Conservation (phyloP, 1,140 invertebrate genomes). For the Drosophila jambulina region DNA sequence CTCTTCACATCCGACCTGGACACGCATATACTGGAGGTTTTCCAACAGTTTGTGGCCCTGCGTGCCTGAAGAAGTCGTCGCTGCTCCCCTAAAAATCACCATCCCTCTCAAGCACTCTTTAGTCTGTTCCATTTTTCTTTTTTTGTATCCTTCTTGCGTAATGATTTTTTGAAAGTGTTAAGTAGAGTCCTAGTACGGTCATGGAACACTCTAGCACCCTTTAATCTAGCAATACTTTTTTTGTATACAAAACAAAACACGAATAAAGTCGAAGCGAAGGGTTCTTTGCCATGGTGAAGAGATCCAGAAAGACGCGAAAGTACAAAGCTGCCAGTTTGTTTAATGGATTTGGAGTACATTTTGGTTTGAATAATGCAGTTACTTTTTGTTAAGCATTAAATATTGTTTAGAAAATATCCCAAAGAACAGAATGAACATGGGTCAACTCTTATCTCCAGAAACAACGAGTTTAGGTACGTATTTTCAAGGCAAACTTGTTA, state of each 20-base stretch:
- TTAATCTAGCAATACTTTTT: conserved; percentile 5
- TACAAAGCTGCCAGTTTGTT: neutral
- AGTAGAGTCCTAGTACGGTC: neutral
- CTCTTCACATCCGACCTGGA: conserved; percentile 98
- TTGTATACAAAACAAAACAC: conserved; percentile 11
- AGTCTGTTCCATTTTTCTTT: neutral
- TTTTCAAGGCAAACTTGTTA: neutral
- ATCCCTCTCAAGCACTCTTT: neutral
- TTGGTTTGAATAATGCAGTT: neutral
- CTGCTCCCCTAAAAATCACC: neutral
- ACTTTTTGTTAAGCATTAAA: neutral
- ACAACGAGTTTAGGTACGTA: neutral
- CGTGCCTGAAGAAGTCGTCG: conserved; percentile 61
- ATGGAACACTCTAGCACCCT: neutral
- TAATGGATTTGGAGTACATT: neutral
- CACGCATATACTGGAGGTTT: conserved; percentile 97
- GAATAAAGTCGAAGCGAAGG: conserved; percentile 19
- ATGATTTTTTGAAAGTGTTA: conserved; percentile 1
- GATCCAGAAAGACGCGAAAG: conserved; percentile 15
- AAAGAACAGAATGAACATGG: no score
- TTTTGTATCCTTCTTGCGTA: neutral
- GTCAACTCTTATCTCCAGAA: no score
- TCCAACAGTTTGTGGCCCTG: conserved; percentile 96
- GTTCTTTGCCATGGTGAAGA: conserved; percentile 8
- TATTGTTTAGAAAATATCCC: neutral